These are phyloP conservation scores for Bimastos eiseni DNA, from an alignment of 2,888 invertebrate species.

Conservation along the genomic window DNA sequence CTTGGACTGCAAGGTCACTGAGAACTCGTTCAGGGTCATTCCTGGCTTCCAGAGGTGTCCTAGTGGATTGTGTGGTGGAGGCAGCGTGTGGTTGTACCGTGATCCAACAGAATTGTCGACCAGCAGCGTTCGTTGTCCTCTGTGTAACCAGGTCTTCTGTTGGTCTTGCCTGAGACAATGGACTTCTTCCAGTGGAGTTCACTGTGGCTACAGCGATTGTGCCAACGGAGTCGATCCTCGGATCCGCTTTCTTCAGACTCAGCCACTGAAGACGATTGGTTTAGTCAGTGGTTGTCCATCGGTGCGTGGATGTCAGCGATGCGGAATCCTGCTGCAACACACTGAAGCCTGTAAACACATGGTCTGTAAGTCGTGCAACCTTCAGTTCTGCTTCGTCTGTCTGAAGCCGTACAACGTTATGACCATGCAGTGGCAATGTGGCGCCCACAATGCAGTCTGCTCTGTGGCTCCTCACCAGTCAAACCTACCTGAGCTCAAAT, in stretches of 20 bases:
- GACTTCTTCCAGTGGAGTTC: not conserved
- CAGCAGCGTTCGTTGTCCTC: not conserved
- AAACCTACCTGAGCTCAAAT: not conserved
- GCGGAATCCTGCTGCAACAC: not conserved
- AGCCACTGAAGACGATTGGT: conserved; percentile 16
- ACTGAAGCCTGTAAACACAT: not conserved
- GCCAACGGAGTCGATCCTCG: not conserved
- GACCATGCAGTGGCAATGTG: not conserved
- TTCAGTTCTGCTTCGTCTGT: conserved; percentile 22
- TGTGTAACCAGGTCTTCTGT: not conserved
- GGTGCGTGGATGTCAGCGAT: not conserved
- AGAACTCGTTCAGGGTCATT: not conserved
- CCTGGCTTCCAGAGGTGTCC: conserved; percentile 17
- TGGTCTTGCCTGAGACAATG: not conserved
- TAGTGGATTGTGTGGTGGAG: not conserved
- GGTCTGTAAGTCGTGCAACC: conserved; percentile 7
- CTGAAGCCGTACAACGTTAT: not conserved
- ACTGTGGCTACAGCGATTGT: not conserved
- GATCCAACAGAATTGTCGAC: not conserved
- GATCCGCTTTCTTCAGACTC: not conserved
- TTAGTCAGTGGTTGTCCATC: not conserved
- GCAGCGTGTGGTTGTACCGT: conserved; percentile 13
- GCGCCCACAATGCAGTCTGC: not conserved
- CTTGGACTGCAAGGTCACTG: not conserved
- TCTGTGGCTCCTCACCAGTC: not conserved